Evolutionary conservation across 2,113 vertebrate species (phyloP).

Genomic region (Melospiza georgiana): DNA sequence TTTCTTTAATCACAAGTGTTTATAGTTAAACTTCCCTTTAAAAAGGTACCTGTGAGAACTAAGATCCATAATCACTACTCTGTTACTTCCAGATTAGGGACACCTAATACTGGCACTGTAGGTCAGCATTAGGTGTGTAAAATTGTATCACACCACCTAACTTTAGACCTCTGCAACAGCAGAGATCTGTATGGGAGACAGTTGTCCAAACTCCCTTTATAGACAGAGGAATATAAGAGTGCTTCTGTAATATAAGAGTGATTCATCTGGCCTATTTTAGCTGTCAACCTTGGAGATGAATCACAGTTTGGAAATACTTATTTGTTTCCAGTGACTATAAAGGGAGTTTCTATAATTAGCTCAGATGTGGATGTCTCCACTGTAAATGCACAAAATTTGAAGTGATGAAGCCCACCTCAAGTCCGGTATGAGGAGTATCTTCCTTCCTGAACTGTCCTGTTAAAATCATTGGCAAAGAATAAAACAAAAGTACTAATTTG

Average conservation of each 20-base stretch:
- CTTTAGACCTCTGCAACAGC: background rate
- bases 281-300: slow-evolving; percentile 14
- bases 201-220: background rate
- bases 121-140: background rate
- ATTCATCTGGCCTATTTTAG: slow-evolving; percentile 15
- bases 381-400: background rate
- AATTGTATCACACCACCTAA: background rate
- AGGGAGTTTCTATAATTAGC: background rate
- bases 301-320: background rate
- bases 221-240: background rate
- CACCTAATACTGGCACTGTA: background rate
- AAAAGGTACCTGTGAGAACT: background rate
- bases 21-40: background rate
- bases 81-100: background rate
- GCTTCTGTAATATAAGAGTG: background rate
- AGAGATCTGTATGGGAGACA: background rate
- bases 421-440: background rate
- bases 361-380: background rate
- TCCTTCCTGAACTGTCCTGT: background rate
- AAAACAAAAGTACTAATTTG: background rate
- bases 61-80: background rate
- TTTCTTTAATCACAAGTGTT: background rate
- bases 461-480: background rate
- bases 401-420: background rate
- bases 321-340: slow-evolving; percentile 4